Percentiles rank a stretch among this genome's conserved stretches.
These are phyloP conservation scores for Andricus quercusramuli DNA, from an alignment of 2,888 invertebrate species.

Conservation along the genomic window DNA sequence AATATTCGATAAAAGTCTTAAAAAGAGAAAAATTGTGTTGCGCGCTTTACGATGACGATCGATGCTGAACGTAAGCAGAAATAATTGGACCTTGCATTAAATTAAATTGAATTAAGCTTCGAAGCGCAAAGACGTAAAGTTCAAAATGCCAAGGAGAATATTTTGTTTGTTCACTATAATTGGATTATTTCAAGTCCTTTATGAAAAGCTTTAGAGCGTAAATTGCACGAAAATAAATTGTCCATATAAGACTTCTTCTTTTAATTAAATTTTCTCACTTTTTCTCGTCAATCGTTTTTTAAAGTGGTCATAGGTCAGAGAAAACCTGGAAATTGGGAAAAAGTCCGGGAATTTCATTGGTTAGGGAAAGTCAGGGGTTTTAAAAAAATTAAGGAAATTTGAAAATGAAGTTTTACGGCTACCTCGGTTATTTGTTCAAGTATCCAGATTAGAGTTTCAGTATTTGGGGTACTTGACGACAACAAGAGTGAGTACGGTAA, in stretches of 20 bases:
- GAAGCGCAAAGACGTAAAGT: constrained; percentile 3
- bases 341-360: no score
- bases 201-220: neutral
- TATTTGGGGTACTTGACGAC: neutral
- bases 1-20: constrained; percentile 10
- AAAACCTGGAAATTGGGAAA: no score
- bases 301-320: no score
- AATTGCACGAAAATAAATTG: neutral
- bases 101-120: constrained; percentile 25
- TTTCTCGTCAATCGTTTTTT: neutral
- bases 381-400: no score
- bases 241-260: no score
- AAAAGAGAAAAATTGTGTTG: constrained; percentile 5
- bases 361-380: no score
- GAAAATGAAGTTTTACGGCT: no score
- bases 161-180: constrained; percentile 29
- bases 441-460: neutral
- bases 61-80: neutral
- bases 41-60: neutral
- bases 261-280: no score
- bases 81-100: constrained; percentile 32
- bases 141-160: constrained; percentile 31
- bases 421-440: neutral
- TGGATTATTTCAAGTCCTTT: constrained; percentile 25
- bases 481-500: neutral